Base-by-base conservation (phyloP, 1,140 invertebrate genomes). In the Watersipora subatra region DNA sequence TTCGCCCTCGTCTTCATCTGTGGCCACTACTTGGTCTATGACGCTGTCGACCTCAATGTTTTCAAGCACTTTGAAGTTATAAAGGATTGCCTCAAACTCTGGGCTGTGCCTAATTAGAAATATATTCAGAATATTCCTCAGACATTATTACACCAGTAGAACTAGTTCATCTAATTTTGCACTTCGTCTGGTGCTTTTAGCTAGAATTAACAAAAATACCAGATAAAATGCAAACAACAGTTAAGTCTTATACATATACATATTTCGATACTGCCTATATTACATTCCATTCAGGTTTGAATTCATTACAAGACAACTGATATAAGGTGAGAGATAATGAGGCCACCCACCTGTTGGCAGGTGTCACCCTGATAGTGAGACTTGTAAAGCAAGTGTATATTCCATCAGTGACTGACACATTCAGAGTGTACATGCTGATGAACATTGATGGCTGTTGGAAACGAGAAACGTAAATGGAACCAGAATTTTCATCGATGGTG, bases 1-100 rank as follows among this genome's bases (percentile, higher is more conserved):
- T n/a, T 87, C 84, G 1, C 89, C 78, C 26, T 70, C 87, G 79
- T 96, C 92, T 19, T 86, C 81, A 77, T 96, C 93, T 12, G 79
- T 82, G 0, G 92, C 92, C 58, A 86, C 84, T 3, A 84, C 72
- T 0, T 71, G 73, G 0, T 75, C 72, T 56, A 85, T 73, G 0
- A 74, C 66, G 56, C 72, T 75, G 2, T 80, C 83, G 63, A 73
- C 71, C 0, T 76, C 74, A 19, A 73, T 65, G 71, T 81, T 80
- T 69, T 84, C 84, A 26, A 74, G 69, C 25, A 83, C 75, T 24
- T 77, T 75, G 2, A 86, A 67, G 68, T 91, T 87, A 74, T 91
- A 87, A n/a, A 46, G 34, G 7, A 46, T 46, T 7, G 34, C 7
- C 7, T 46, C 34, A 46, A 46, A 46, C 34, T 46, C 34, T 7